These are phyloP conservation scores for Poecilobothrus nobilitatus DNA, from an alignment of 2,888 invertebrate species.

Conservation along the genomic window DNA sequence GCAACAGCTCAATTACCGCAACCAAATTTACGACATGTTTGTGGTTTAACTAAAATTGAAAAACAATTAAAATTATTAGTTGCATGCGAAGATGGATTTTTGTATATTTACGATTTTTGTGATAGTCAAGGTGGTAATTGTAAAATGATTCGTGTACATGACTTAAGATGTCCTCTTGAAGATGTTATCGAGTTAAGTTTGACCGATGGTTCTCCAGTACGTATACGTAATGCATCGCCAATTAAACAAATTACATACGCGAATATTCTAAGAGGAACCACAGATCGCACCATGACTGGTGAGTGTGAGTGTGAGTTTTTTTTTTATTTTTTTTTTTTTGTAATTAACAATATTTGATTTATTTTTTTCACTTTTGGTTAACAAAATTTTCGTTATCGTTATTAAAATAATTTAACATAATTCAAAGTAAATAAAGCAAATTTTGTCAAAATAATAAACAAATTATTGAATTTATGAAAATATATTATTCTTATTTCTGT, in stretches of 20 bases:
- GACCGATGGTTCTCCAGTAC: conserved; percentile 15
- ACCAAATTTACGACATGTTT: conserved; percentile 39
- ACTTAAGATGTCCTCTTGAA: conserved; percentile 38
- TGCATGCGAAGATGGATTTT: conserved; percentile 43
- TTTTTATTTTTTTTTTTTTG: background rate
- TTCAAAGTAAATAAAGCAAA: no score
- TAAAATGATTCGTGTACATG: conserved; percentile 39
- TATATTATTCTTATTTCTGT: no score
- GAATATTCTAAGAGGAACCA: conserved; percentile 70
- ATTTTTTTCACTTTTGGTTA: no score
- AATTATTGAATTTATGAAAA: no score
- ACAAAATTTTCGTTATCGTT: no score
- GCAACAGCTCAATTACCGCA: conserved; percentile 40
- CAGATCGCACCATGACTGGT: conserved; percentile 63
- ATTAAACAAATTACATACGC: conserved; percentile 55
- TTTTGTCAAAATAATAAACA: no score
- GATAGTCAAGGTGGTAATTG: conserved; percentile 38
- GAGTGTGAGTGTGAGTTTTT: conserved; percentile 28
- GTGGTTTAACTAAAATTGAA: conserved; percentile 38
- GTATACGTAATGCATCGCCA: conserved; percentile 13
- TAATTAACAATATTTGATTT: background rate
- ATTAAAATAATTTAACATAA: no score
- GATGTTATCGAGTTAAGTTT: conserved; percentile 35
- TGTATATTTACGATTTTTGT: conserved; percentile 42
- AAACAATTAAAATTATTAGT: conserved; percentile 39